Evolutionary conservation across 1,140 invertebrate genomes (phyloP).

Genomic region (Melipona quadrifasciata): DNA sequence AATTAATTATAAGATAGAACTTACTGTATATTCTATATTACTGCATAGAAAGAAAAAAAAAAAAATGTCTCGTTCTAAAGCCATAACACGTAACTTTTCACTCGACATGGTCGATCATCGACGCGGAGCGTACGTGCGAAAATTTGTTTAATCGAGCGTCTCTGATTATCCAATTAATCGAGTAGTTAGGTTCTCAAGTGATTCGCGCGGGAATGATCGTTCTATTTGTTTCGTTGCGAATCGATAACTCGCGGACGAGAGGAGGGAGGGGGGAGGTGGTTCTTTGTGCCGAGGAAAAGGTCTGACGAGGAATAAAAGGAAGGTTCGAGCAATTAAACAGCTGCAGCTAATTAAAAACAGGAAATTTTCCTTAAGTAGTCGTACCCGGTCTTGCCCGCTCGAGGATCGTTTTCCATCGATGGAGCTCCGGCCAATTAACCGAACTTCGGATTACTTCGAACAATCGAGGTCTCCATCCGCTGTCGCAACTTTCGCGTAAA

Average conservation of each 20-base stretch:
- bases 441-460: neutral
- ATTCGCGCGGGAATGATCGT: neutral
- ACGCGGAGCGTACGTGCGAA: neutral
- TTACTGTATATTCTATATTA: no score
- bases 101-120: neutral
- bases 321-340: neutral
- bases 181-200: neutral
- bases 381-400: neutral
- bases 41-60: no score
- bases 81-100: no score
- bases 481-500: neutral
- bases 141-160: neutral
- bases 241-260: neutral
- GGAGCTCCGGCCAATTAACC: neutral
- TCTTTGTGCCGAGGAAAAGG: neutral
- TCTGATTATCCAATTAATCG: neutral
- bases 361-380: neutral
- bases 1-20: no score
- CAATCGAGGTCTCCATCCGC: neutral
- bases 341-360: neutral
- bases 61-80: no score
- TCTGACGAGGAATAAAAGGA: neutral
- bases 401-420: neutral
- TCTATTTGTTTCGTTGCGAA: neutral
- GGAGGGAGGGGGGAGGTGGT: no score